Conservation (phyloP, 1,140 invertebrate genomes). For the Meloidogyne hapla region DNA sequence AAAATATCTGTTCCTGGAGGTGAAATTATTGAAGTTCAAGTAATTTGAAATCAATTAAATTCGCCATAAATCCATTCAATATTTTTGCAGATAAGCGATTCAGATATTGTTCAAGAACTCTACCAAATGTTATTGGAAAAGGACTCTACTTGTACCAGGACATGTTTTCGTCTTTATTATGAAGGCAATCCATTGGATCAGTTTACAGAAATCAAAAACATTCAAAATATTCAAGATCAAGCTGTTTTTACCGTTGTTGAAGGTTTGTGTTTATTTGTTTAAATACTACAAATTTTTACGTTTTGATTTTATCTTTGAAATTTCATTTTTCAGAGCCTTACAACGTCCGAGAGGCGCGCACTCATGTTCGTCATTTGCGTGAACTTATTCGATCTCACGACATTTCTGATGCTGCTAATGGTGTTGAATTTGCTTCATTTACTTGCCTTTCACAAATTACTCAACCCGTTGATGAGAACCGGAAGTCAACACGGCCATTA, state of each 20-base stretch:
- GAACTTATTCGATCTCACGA: conserved; percentile 38
- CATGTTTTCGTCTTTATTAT: conserved; percentile 40
- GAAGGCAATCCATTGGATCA: conserved; percentile 38
- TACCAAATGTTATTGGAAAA: conserved; percentile 43
- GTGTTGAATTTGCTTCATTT: conserved; percentile 36
- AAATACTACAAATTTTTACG: not conserved
- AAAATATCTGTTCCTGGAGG: conserved; percentile 27
- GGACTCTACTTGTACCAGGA: conserved; percentile 33
- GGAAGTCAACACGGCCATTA: not conserved
- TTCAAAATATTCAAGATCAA: conserved; percentile 34
- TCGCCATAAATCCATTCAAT: not conserved
- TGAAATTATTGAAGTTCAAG: conserved; percentile 37
- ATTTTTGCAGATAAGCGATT: conserved; percentile 30
- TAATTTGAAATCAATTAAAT: conserved; percentile 1
- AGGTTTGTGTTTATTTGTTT: conserved; percentile 24
- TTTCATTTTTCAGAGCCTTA: conserved; percentile 36
- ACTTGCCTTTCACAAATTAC: conserved; percentile 35
- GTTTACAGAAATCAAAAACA: conserved; percentile 39
- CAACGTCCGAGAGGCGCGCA: conserved; percentile 35
- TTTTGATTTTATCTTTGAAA: too few species aligned
- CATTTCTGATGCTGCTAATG: conserved; percentile 34
- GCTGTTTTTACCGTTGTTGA: conserved; percentile 37
- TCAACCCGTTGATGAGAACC: conserved; percentile 12
- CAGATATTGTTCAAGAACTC: conserved; percentile 41
- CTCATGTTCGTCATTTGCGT: conserved; percentile 43